Evolutionary conservation across 2,888 invertebrate genomes (phyloP).

Genomic region (Matsumyia berberina): DNA sequence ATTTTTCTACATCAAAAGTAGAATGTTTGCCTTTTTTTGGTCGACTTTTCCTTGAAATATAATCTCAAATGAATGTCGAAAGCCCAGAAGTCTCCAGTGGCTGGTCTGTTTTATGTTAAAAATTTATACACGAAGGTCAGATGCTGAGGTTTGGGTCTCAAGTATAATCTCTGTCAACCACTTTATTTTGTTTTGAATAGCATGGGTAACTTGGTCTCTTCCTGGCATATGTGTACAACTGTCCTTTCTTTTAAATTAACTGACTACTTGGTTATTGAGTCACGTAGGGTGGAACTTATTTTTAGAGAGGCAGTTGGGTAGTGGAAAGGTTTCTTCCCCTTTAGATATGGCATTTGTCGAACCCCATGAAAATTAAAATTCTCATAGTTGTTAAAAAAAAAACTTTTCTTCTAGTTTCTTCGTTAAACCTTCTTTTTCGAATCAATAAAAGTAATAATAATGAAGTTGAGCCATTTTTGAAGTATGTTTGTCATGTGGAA

Average conservation of each 20-base stretch:
- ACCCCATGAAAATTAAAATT: background rate
- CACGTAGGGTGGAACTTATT: slow-evolving; percentile 9
- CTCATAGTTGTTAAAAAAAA: too few relatives aligned
- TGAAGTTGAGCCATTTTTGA: too few relatives aligned
- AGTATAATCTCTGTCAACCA: slow-evolving; percentile 20
- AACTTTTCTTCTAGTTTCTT: too few relatives aligned
- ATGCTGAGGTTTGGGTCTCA: background rate
- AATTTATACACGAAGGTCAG: slow-evolving; percentile 10
- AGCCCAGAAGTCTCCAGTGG: slow-evolving; percentile 7
- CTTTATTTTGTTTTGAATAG: slow-evolving; percentile 9
- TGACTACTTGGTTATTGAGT: background rate
- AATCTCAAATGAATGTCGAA: slow-evolving; percentile 5
- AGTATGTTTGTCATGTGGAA: too few relatives aligned
- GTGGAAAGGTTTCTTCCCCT: background rate
- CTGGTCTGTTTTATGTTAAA: slow-evolving; percentile 1
- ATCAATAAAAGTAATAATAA: too few relatives aligned
- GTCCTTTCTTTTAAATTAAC: background rate
- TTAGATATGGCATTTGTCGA: slow-evolving; percentile 8
- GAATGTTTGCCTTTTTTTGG: slow-evolving; percentile 14
- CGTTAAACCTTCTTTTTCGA: too few relatives aligned
- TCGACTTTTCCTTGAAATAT: background rate
- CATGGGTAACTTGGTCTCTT: background rate
- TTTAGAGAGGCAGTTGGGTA: background rate
- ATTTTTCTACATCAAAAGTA: slow-evolving; percentile 6
- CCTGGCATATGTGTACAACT: background rate